Evolutionary conservation across 2,113 vertebrate species (phyloP), one percentile per base, ranked within the genome.

Genomic region (Entomyzon cyanotis): DNA sequence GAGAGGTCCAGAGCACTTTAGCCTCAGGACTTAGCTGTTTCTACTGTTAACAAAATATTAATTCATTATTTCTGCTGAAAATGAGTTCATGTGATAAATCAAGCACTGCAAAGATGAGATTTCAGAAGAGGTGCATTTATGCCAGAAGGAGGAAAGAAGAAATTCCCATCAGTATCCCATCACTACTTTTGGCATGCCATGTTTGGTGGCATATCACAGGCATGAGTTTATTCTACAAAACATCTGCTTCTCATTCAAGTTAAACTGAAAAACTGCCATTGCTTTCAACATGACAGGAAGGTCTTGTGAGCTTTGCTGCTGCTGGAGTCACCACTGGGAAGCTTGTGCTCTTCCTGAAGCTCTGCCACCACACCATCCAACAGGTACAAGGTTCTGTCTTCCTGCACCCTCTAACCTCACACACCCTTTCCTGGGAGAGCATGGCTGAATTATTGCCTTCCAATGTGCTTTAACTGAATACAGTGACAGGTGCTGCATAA

Each of bases 211-310:
- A 12, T 30, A 8, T 59, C 71, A 23, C 13, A 8, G 15, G 15
- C 21, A 35, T 18, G 39, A 71, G 27, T 35, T 63, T 30, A 9
- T 83, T 56, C n/a, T 15, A 2, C 9, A 3, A 70, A 84, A 73
- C 0, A 0, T 8, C 68, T 49, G 24, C 35, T 84, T 62, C 25
- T 86, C 3, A 0, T 81, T 81, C 23, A 44, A 42, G 3, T 19
- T 44, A 56, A 87, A 39, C 16, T 76, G 30, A 13, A 42, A 58
- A 86, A 7, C 20, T 74, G 9, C 27, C 12, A 2, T n/a, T 47
- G 46, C 10, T 27, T 81, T 90, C 31, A 58, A 9, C 0, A 4
- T 35, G 78, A 28, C 18, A 15, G 8, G 37, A 47, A 86, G 28
- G 7, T 23, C 17, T 63, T 13, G 5, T 24, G 75, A 25, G 53